Base-by-base conservation (phyloP, 2,797 vertebrate genomes). In the Leucoraja ocellata region DNA sequence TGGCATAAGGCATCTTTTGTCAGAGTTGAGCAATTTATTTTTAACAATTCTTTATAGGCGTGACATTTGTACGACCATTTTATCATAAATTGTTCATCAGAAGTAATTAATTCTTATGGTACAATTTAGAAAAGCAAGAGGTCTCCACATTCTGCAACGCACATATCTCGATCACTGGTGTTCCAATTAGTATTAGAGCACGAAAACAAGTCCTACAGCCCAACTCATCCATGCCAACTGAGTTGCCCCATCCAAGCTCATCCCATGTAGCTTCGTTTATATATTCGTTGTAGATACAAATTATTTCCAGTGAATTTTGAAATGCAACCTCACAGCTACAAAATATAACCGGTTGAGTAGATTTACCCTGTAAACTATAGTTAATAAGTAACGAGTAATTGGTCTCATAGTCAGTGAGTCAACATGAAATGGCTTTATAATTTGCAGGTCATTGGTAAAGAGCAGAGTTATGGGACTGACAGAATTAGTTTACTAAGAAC, bases 51-150 rank as follows among this genome's bases (percentile, higher is more conserved):
- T 25, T 91, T 32, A 39, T 71, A 91, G 71, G 36, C 3, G 11
- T 91, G 68, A 74, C 90, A 91, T 36, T 54, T 54, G 68, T 74
- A 74, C 54, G 90, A 91, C 25, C 68, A 28, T 25, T 91, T 71
- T 54, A 71, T 74, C 58, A 4, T 91, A 91, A 91, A 91, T 74
- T 91, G 74, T 91, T 68, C 32, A 63, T 91, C 65, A 91, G 65
- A 73, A 73, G 65, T 73, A 25, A 16, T 28, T 91, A 73, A 39
- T 23, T 39, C 71, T 21, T 36, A 28, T 74, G 32, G 32, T 32
- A 71, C 32, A 61, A 21, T 71, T 68, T 16, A 32, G 7, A 39
- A 36, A 91, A 39, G 0, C 23, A 36, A 91, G 16, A 25, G 16
- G 7, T 36, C 88, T 73, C 21, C 39, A 10, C 46, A 36, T 91